Percentiles rank a stretch among this genome's conserved stretches.
These are phyloP conservation scores for Labeo calbasu DNA, from an alignment of 2,797 vertebrate genomes.

Conservation along the genomic window DNA sequence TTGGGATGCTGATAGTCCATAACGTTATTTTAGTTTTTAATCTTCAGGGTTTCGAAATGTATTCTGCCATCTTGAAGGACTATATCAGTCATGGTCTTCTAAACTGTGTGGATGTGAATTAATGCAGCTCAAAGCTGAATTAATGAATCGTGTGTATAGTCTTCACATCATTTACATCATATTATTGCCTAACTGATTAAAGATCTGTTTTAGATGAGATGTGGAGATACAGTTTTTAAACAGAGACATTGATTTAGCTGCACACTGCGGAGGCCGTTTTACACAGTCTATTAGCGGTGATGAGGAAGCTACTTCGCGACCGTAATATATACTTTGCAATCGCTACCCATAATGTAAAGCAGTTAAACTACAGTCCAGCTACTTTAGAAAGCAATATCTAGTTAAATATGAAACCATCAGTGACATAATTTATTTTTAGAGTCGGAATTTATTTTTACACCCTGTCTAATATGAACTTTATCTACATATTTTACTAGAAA, in stretches of 20 bases:
- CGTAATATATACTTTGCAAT: not conserved
- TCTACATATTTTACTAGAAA: not conserved
- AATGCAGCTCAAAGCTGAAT: conserved; percentile 26
- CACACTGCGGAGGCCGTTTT: not conserved
- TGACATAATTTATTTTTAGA: not conserved
- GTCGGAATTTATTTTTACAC: not conserved
- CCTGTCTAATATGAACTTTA: not conserved
- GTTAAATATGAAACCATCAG: not conserved
- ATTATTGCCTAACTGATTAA: conserved; percentile 15
- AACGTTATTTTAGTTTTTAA: not conserved
- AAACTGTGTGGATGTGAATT: conserved; percentile 20
- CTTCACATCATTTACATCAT: conserved; percentile 37
- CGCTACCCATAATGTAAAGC: not conserved
- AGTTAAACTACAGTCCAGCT: not conserved
- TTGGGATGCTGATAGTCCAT: conserved; percentile 16
- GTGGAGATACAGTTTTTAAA: conserved; percentile 17
- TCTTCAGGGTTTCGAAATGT: conserved; percentile 2
- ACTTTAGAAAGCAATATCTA: not conserved
- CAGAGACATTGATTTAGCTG: conserved; percentile 34
- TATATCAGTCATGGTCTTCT: conserved; percentile 1
- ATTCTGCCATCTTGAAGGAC: conserved; percentile 7
- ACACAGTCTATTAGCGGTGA: not conserved
- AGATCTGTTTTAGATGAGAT: conserved; percentile 27
- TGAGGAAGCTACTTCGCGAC: not conserved
- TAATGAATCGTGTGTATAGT: conserved; percentile 22